Base-by-base conservation (phyloP, 2,797 vertebrate genomes). In the Karalla daura region DNA sequence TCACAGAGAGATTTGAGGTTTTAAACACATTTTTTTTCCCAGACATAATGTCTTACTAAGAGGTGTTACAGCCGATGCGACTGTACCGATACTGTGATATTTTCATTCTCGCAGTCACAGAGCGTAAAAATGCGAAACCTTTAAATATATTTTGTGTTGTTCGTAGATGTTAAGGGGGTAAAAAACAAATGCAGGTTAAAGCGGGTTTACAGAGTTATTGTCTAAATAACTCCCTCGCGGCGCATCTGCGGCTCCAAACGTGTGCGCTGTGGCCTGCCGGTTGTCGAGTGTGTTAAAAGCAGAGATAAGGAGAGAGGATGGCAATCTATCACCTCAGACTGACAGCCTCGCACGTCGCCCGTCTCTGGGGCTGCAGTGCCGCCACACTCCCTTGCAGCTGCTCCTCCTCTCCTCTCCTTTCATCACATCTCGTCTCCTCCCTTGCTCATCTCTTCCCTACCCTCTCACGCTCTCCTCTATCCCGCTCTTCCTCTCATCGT, bases 311-410 rank as follows among this genome's bases (percentile, higher is more conserved):
- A 80, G 80, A 68, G 69, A 74, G 86, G 79, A 81, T 40, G 71
- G 80, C 79, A 78, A 90, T 93, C 87, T 63, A 88, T 93, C 92
- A 92, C 78, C 66, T 77, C 45, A 2, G 70, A 18, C 68, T 66
- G 86, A 88, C 84, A 85, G 76, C 75, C 61, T 61, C 11, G 61
- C 85, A 74, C 70, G 55, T 72, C 37, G 70, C 41, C 74, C 39
- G 73, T 80, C 84, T 83, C 76, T n/a, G 1, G 61, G 63, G 81
- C 53, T 35, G 64, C 80, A 28, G 62, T 52, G n/a, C 70, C 20
- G 70, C 70, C 72, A 71, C 62, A 63, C 80, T 76, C 80, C 73
- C 70, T 67, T 65, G 76, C 87, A 80, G 80, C 73, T 63, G 72
- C 74, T 65, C 56, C 81, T 71, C 81, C 51, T 68, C 65, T 41